Evolutionary conservation across 2,113 vertebrate genomes (phyloP).

Genomic region (Protobothrops flavoviridis): DNA sequence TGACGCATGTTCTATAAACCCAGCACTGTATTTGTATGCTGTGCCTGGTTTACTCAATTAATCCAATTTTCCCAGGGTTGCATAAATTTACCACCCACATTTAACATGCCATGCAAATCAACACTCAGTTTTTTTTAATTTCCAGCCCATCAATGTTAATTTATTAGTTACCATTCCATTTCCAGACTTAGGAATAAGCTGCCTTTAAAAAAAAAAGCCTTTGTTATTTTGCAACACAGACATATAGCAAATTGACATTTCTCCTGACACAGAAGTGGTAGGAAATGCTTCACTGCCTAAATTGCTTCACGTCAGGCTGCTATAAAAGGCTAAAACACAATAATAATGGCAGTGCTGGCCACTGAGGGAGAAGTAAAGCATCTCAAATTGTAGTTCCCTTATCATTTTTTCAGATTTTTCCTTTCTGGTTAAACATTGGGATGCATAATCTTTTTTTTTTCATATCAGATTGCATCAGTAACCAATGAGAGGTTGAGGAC

Average conservation of each 20-base stretch:
- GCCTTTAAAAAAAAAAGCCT: not conserved
- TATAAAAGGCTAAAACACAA: not conserved
- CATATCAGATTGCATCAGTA: not conserved
- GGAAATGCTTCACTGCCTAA: not conserved
- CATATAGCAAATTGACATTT: not conserved
- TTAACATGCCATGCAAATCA: not conserved
- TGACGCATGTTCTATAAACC: not conserved
- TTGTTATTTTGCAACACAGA: not conserved
- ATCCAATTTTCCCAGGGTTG: not conserved
- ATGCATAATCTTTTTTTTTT: not conserved
- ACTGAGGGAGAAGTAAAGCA: not conserved
- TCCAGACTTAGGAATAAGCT: not conserved
- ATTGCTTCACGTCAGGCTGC: not conserved
- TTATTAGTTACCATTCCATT: not conserved
- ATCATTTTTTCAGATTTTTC: not conserved
- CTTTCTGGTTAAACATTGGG: not conserved
- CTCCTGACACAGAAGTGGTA: not conserved
- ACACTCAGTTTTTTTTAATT: not conserved
- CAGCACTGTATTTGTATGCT: not conserved
- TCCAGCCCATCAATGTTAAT: not conserved
- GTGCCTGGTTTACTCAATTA: not conserved
- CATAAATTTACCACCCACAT: not conserved
- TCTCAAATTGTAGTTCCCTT: not conserved
- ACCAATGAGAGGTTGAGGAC: not conserved
- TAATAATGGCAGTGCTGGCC: not conserved